Evolutionary conservation across 2,888 invertebrate species (phyloP).

Genomic region (Charanyca ferruginea): DNA sequence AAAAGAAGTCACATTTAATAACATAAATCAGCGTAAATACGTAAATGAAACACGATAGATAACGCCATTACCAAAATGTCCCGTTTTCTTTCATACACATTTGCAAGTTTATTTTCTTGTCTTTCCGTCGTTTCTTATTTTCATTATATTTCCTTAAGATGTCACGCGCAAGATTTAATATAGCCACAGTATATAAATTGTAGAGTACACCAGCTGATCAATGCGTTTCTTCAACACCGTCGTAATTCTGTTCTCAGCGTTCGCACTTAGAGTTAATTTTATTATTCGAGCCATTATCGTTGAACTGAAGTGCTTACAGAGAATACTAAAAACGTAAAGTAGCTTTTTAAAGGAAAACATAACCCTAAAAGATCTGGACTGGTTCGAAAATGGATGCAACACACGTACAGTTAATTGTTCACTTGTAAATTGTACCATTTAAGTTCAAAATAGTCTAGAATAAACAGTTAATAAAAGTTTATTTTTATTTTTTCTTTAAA

Average conservation of each 20-base stretch:
- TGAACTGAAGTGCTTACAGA: constrained; percentile 37
- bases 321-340: constrained; percentile 44
- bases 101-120: constrained; percentile 52
- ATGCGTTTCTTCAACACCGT: constrained; percentile 14
- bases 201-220: constrained; percentile 9
- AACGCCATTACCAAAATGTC: constrained; percentile 48
- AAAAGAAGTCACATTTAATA: constrained; percentile 28
- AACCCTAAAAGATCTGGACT: constrained; percentile 45
- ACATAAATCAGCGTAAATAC: constrained; percentile 40
- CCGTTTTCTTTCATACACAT: constrained; percentile 44
- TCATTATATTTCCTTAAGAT: constrained; percentile 47
- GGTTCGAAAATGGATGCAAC: constrained; percentile 26
- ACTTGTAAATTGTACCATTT: constrained; percentile 29
- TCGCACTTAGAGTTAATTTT: constrained; percentile 36
- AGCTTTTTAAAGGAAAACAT: constrained; percentile 25
- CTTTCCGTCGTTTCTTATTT: constrained; percentile 42
- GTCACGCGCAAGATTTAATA: constrained; percentile 49
- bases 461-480: neutral
- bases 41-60: constrained; percentile 35
- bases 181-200: constrained; percentile 28
- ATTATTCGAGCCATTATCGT: constrained; percentile 39
- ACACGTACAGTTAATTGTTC: constrained; percentile 30
- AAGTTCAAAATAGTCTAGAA: neutral
- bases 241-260: constrained; percentile 3
- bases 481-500: constrained; percentile 23